These are phyloP conservation scores for Coelinius sp. DNA, from an alignment of 2,888 invertebrate genomes.

Conservation along the genomic window DNA sequence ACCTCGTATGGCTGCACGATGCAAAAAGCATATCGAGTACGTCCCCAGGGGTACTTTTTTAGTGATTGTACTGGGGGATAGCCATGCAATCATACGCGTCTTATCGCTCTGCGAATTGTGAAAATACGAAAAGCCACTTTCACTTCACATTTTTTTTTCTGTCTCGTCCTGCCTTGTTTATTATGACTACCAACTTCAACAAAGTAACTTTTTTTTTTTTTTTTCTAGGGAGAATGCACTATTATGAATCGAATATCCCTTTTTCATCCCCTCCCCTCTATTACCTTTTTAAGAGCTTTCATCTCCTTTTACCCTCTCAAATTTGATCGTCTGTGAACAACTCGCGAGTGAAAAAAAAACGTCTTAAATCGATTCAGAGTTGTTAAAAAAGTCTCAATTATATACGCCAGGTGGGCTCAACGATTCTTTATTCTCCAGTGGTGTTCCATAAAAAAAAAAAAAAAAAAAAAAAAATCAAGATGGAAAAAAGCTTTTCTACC, in stretches of 20 bases:
- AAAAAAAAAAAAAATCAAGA: neutral
- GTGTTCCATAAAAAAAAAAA: neutral
- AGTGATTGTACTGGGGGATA: neutral
- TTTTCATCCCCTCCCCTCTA: neutral
- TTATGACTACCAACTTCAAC: neutral
- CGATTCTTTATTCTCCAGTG: neutral
- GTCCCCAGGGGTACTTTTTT: neutral
- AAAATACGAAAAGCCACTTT: neutral
- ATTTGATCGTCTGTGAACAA: neutral
- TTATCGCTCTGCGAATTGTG: constrained; percentile 8
- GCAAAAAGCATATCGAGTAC: neutral
- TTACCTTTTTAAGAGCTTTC: neutral
- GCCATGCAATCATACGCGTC: constrained; percentile 12
- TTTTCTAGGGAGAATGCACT: neutral
- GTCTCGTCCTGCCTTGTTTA: neutral
- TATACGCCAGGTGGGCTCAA: neutral
- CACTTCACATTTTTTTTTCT: neutral
- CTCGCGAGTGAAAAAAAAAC: neutral
- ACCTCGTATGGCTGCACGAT: neutral
- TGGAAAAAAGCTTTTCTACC: neutral
- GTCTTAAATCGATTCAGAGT: neutral
- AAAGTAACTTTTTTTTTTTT: neutral
- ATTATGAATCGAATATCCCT: neutral
- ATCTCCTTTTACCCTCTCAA: neutral
- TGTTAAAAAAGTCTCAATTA: neutral